phyloP scores from a whole-genome alignment of 1,140 invertebrate species.

The Radopholus similis region DNA sequence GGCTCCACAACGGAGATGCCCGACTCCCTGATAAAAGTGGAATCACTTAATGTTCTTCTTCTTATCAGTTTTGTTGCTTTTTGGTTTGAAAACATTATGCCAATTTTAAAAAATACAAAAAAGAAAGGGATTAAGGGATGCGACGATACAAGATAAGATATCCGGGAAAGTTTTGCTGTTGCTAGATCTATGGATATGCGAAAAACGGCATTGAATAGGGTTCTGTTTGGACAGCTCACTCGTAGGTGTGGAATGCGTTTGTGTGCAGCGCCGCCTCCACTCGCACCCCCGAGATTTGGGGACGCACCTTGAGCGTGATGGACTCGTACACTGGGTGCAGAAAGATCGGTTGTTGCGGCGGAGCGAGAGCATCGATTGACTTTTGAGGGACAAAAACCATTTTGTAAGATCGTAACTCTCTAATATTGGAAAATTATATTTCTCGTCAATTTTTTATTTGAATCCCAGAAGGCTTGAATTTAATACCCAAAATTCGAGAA shows the following conservation, averaged over 20 bases:
- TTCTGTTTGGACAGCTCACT: conserved; percentile 30
- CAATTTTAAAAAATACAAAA: conserved; percentile 9
- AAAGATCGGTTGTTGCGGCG: background rate
- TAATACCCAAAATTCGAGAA: too few species aligned
- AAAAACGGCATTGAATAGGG: background rate
- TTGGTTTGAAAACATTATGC: background rate
- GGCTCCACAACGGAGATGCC: conserved; percentile 53
- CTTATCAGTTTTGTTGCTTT: too few species aligned
- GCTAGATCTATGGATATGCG: background rate
- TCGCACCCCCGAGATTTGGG: conserved; percentile 51
- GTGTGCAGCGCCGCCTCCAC: conserved; percentile 42
- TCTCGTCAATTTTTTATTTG: too few species aligned
- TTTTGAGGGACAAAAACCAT: too few species aligned
- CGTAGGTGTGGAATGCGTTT: conserved; percentile 46
- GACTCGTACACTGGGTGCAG: conserved; percentile 25
- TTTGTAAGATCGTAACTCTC: too few species aligned
- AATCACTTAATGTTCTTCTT: conserved; percentile 7
- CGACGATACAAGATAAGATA: background rate
- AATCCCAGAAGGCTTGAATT: too few species aligned
- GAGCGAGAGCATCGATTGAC: too few species aligned
- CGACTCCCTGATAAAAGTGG: conserved; percentile 32
- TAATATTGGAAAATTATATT: too few species aligned
- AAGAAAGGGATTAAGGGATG: background rate
- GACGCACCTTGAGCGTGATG: conserved; percentile 49
- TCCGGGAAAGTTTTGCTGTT: conserved; percentile 11